Base-by-base conservation (phyloP, 1,140 invertebrate species). In the Heliconius nattereri region DNA sequence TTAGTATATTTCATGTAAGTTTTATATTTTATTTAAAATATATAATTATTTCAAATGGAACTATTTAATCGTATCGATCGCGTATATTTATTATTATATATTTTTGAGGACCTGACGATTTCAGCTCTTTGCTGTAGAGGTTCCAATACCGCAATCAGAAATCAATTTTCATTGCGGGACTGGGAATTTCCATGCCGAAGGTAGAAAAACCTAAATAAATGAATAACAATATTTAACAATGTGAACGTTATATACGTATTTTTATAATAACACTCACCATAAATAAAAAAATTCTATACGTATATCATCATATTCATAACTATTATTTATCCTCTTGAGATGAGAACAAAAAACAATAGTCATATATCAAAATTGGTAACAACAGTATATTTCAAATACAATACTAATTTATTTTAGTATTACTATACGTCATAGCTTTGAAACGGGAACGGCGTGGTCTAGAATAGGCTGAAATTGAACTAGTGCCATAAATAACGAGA, bases 361-460 rank as follows among this genome's bases (percentile, higher is more conserved):
- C 19, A 73, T 73, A 73, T 52, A 49, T 73, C 73, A 40, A 52
- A 73, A 73, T 49, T 49, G 40, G 9, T 1, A 73, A 73, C 23
- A 73, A 40, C 71, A 73, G 23, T 73, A 52, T 73, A 73, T 73
- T 73, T 73, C 37, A 73, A 49, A 52, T 49, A 52, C 37, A 73
- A 73, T 73, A 73, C 73, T 52, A 73, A 73, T 73, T 73, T 73
- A 49, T 73, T 73, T 73, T 73, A 49, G 73, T 45, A 49, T 73
- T 23, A 52, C 40, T 19, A 73, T 73, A 19, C 23, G 13, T 73
- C 73, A 73, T 40, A 60, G 57, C 9, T 60, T 60, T n/a, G 57
- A 60, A 60, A 60, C n/a, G 20, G 57, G 9, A 11, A 26, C 57
- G 57, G n/a, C 57, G 57, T 60, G 57, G 23, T 60, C 57, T 60